Percentiles rank a stretch among this genome's conserved stretches.
Conservation (phyloP, 23 tunicate species). For the Clavelina lepadiformis region DNA sequence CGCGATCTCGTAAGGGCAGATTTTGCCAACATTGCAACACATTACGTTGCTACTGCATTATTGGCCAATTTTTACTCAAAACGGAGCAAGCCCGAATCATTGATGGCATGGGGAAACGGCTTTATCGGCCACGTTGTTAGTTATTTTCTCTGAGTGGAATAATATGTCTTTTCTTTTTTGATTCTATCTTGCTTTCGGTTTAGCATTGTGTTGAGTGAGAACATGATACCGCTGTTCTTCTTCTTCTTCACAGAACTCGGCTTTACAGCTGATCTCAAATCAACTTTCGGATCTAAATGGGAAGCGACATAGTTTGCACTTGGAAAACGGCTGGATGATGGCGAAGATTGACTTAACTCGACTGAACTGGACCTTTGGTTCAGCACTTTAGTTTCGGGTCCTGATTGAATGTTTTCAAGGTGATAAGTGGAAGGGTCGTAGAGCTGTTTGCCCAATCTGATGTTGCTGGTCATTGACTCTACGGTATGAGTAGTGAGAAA, state of each 20-base stretch:
- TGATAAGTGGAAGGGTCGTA: not conserved
- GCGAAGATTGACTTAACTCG: not conserved
- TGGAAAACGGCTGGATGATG: not conserved
- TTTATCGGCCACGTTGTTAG: too few species aligned
- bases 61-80: too few species aligned
- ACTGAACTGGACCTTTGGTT: not conserved
- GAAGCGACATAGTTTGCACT: slow-evolving; percentile 12
- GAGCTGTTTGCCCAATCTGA: slow-evolving; percentile 2
- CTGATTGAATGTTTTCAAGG: slow-evolving; percentile 21
- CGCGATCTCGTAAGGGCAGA: too few species aligned
- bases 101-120: too few species aligned
- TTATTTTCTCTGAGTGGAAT: too few species aligned
- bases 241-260: slow-evolving; percentile 76
- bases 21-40: too few species aligned
- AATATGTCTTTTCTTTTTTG: slow-evolving; percentile 21
- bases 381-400: slow-evolving; percentile 8
- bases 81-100: too few species aligned
- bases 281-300: slow-evolving; percentile 63
- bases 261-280: slow-evolving; percentile 65
- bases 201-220: slow-evolving; percentile 71
- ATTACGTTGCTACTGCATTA: too few species aligned
- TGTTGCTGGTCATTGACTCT: slow-evolving; percentile 10
- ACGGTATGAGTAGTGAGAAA: slow-evolving; percentile 6
- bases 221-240: slow-evolving; percentile 55
- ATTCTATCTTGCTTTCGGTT: slow-evolving; percentile 54